Evolutionary conservation across 2,113 vertebrate species (phyloP).

Genomic region (Verasper variegatus): DNA sequence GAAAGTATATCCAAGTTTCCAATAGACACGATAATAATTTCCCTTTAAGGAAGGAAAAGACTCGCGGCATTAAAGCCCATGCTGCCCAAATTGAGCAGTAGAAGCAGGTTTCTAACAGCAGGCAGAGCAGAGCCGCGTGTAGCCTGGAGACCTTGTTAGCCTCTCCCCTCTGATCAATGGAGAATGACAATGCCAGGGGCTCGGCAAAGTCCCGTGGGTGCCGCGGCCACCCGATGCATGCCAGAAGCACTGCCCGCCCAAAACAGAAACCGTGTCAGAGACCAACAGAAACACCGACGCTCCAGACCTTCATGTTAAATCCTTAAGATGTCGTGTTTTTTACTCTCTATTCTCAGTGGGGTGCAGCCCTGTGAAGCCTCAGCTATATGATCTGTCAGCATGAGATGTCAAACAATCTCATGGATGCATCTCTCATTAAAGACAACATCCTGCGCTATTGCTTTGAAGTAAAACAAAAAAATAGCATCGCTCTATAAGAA

Average conservation of each 20-base stretch:
- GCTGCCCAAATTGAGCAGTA: constrained; percentile 44
- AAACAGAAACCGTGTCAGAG: constrained; percentile 55
- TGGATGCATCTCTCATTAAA: constrained; percentile 8
- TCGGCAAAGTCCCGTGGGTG: constrained; percentile 57
- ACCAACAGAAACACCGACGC: constrained; percentile 46
- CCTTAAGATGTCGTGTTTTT: constrained; percentile 57
- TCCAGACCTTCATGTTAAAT: constrained; percentile 57
- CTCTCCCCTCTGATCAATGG: constrained; percentile 76
- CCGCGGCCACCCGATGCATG: constrained; percentile 44
- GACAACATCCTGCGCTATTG: background rate
- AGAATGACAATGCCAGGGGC: constrained; percentile 73
- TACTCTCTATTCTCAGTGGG: constrained; percentile 18
- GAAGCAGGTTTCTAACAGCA: constrained; percentile 59
- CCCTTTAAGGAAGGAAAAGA: constrained; percentile 8
- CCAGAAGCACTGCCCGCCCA: constrained; percentile 56
- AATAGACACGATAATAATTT: constrained; percentile 13
- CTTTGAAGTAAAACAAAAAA: background rate
- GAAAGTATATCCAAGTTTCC: background rate
- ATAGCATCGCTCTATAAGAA: background rate
- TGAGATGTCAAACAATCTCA: constrained; percentile 27
- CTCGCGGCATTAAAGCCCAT: constrained; percentile 1
- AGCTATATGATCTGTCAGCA: background rate
- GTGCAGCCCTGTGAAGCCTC: constrained; percentile 17
- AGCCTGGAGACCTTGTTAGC: constrained; percentile 79
- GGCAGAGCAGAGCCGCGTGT: constrained; percentile 50